Evolutionary conservation across 2,888 invertebrate species (phyloP).

Genomic region (Drosophila rellima): DNA sequence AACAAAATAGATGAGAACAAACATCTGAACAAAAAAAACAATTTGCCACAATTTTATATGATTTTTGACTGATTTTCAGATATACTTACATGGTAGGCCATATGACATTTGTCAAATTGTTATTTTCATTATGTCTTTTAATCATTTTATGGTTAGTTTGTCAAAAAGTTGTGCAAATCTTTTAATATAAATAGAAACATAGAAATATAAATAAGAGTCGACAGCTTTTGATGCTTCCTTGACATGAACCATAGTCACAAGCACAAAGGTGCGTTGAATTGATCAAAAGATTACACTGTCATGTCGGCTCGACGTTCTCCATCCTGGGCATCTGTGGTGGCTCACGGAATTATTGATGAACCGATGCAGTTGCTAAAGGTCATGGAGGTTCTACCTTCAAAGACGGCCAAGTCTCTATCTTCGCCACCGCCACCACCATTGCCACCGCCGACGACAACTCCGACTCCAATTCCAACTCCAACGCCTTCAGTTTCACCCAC

Average conservation of each 20-base stretch:
- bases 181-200: background rate
- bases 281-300: background rate
- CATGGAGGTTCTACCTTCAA: background rate
- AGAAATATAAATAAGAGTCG: background rate
- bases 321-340: conserved; percentile 44
- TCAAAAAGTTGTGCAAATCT: conserved; percentile 1
- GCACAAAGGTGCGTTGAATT: background rate
- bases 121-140: background rate
- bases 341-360: conserved; percentile 22
- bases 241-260: background rate
- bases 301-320: conserved; percentile 18
- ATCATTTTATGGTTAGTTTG: background rate
- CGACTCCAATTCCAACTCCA: background rate
- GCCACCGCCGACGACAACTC: background rate
- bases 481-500: background rate
- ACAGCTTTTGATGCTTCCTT: too few relatives aligned
- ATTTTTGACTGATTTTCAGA: background rate
- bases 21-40: too few relatives aligned
- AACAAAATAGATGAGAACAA: too few relatives aligned
- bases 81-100: background rate
- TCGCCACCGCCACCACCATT: background rate
- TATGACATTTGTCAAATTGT: background rate
- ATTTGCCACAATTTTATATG: too few relatives aligned
- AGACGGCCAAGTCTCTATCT: background rate
- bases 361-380: background rate